A percentile compares a stretch with the other conserved stretches of the same genome.
phyloP scores from a whole-genome alignment of 2,888 invertebrate species.

The Sinohyriopsis cumingii region DNA sequence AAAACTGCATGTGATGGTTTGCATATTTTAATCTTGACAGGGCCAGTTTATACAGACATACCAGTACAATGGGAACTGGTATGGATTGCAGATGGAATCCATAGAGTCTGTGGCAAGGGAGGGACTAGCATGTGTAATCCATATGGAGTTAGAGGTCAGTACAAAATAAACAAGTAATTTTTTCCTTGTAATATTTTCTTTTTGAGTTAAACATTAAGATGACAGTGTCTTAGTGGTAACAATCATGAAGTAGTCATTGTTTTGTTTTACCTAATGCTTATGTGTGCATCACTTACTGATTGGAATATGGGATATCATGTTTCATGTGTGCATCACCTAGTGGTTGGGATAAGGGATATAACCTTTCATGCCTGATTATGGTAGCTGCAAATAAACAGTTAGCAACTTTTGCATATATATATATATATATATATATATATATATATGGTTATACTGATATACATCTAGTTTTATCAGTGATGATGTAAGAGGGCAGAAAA shows the following conservation, averaged over 20 bases:
- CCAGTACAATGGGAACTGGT: conserved; percentile 65
- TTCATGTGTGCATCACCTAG: neutral
- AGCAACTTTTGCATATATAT: too few relatives aligned
- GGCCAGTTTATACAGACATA: conserved; percentile 70
- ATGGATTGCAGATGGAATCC: conserved; percentile 69
- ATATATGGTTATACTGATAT: too few relatives aligned
- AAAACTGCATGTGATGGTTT: neutral
- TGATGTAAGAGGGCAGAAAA: too few relatives aligned
- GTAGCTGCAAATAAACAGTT: too few relatives aligned
- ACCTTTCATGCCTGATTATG: too few relatives aligned
- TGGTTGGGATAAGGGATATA: too few relatives aligned
- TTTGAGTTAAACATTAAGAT: too few relatives aligned
- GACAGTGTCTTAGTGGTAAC: neutral
- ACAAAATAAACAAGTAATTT: neutral
- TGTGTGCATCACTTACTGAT: neutral
- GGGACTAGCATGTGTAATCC: conserved; percentile 70
- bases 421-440: too few relatives aligned
- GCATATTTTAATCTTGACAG: conserved; percentile 37
- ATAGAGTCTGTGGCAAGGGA: conserved; percentile 70
- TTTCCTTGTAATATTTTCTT: neutral
- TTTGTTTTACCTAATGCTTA: too few relatives aligned
- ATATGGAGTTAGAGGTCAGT: conserved; percentile 71
- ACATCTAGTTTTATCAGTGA: too few relatives aligned
- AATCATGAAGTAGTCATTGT: neutral
- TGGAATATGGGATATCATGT: too few relatives aligned